Conservation (phyloP, 2,113 vertebrate species). For the Tilapia sparmanii region DNA sequence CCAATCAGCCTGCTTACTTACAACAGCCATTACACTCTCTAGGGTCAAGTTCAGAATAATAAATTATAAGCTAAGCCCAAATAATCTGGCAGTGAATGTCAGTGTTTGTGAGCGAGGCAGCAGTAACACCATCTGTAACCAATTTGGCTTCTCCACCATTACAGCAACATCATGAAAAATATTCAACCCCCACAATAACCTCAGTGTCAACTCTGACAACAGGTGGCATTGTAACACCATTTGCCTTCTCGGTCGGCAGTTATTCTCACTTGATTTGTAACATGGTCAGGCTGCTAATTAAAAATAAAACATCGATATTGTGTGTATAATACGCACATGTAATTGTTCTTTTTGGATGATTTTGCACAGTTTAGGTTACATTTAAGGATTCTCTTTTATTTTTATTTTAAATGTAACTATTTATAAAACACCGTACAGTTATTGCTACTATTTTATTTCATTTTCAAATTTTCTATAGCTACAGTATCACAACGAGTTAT, state of each 20-base stretch:
- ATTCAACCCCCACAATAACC: conserved; percentile 17
- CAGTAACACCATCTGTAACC: conserved; percentile 41
- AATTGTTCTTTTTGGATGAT: neutral
- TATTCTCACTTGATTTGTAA: neutral
- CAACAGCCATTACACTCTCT: neutral
- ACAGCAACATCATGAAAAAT: conserved; percentile 7
- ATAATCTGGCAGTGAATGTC: neutral
- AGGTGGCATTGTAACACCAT: neutral
- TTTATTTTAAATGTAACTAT: neutral
- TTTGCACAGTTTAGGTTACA: neutral
- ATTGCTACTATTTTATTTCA: neutral
- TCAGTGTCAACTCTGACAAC: conserved; percentile 23
- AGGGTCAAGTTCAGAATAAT: neutral
- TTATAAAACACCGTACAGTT: neutral
- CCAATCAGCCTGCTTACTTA: neutral
- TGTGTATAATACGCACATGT: neutral
- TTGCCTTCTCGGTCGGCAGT: neutral
- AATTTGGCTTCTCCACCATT: conserved; percentile 19
- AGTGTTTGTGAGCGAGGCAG: neutral
- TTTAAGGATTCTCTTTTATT: neutral
- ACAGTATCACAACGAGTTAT: fast-evolving
- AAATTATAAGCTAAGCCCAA: neutral
- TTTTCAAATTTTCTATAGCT: fast-evolving
- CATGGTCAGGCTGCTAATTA: neutral
- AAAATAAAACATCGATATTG: neutral